Evolutionary conservation across 1,140 invertebrate species (phyloP).

Genomic region (Kradibia gibbosae): DNA sequence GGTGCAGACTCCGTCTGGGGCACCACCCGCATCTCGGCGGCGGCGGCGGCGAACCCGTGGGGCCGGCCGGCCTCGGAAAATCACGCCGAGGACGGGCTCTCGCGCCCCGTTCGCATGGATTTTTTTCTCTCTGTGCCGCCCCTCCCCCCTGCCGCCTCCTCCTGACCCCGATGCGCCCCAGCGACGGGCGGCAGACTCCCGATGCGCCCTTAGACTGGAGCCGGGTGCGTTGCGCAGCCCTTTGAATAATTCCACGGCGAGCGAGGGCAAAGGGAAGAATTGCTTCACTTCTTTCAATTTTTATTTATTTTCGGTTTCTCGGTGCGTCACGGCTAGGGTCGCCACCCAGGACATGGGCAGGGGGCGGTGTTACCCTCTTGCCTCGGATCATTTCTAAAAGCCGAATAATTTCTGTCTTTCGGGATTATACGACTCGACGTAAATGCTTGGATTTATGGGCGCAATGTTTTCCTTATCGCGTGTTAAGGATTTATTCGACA

Average conservation of each 20-base stretch:
- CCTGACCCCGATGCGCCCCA: too few species aligned
- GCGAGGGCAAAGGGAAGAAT: neutral
- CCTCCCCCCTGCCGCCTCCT: too few species aligned
- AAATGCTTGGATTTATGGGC: neutral
- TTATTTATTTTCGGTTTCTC: neutral
- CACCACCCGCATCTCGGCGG: neutral
- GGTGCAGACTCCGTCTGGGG: too few species aligned
- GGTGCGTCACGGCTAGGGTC: too few species aligned
- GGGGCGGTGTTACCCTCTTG: neutral
- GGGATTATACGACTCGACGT: neutral
- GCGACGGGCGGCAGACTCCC: too few species aligned
- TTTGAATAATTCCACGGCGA: neutral
- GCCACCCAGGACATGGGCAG: too few species aligned
- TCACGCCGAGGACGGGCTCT: neutral
- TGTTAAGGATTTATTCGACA: neutral
- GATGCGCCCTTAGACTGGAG: too few species aligned
- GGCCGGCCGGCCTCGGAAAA: neutral
- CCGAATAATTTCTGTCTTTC: neutral
- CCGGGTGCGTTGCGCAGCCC: neutral
- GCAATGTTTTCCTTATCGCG: neutral
- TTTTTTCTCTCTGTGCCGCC: neutral
- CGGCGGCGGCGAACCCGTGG: neutral
- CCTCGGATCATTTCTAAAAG: neutral
- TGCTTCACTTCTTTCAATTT: neutral
- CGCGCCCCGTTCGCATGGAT: neutral